Percentiles rank a stretch among this genome's conserved stretches.
Conservation (phyloP, 2,113 vertebrate genomes). For the Vidua chalybeata region DNA sequence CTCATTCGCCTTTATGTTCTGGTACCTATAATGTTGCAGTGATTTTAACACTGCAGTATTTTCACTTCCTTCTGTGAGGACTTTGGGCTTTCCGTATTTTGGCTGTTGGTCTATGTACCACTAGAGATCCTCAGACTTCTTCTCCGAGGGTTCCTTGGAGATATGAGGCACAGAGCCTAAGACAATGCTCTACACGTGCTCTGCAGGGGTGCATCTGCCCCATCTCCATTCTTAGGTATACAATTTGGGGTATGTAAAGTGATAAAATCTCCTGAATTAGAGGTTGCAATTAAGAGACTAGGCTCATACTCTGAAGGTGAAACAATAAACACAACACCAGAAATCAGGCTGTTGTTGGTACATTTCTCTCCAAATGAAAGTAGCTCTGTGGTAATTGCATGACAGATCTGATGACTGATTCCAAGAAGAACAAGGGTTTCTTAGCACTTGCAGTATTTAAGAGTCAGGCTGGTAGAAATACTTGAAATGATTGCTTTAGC, state of each 20-base stretch:
- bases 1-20: background rate
- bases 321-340: background rate
- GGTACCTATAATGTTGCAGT: background rate
- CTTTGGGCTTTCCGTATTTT: conserved; percentile 33
- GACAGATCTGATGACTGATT: background rate
- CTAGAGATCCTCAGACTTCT: background rate
- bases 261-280: background rate
- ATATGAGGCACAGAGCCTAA: background rate
- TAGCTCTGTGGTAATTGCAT: background rate
- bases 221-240: background rate
- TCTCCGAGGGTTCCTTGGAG: background rate
- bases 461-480: background rate
- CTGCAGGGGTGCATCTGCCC: background rate
- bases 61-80: conserved; percentile 41
- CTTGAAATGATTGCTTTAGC: background rate
- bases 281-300: background rate
- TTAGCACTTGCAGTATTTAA: background rate
- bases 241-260: background rate
- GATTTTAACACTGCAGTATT: conserved; percentile 41
- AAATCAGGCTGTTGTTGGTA: background rate
- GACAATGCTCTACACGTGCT: background rate
- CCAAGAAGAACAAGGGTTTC: background rate
- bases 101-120: background rate
- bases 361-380: background rate
- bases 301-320: background rate